phyloP scores from a whole-genome alignment of 1,140 invertebrate genomes.

The Paraescarpia echinospica region DNA sequence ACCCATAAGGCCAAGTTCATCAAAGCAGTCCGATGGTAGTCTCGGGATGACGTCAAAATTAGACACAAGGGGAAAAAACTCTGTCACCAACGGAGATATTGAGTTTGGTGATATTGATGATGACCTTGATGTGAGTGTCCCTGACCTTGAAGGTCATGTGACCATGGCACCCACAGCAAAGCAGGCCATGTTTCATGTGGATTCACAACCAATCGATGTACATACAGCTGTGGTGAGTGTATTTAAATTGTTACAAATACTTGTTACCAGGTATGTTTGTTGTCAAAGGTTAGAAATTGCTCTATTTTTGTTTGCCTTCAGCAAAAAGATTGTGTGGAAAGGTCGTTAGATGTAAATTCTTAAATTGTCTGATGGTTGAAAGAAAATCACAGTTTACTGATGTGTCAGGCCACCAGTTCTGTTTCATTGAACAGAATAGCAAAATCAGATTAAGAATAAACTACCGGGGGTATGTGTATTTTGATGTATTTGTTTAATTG shows the following conservation, averaged over 20 bases:
- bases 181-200: not conserved
- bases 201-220: not conserved
- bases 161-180: not conserved
- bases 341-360: no score
- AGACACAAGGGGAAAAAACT: not conserved
- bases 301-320: no score
- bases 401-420: no score
- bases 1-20: not conserved
- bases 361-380: no score
- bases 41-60: not conserved
- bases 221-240: slow-evolving; percentile 9
- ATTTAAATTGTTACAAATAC: not conserved
- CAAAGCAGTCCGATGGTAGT: not conserved
- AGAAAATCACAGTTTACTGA: no score
- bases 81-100: not conserved
- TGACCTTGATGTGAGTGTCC: not conserved
- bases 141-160: not conserved
- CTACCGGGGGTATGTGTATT: no score
- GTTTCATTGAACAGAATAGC: no score
- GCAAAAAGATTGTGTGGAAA: no score
- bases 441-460: not conserved
- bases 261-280: no score
- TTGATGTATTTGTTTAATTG: no score
- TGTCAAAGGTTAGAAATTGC: no score
- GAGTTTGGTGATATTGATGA: not conserved